phyloP scores from a whole-genome alignment of 2,113 vertebrate genomes.

The Alouatta palliata region DNA sequence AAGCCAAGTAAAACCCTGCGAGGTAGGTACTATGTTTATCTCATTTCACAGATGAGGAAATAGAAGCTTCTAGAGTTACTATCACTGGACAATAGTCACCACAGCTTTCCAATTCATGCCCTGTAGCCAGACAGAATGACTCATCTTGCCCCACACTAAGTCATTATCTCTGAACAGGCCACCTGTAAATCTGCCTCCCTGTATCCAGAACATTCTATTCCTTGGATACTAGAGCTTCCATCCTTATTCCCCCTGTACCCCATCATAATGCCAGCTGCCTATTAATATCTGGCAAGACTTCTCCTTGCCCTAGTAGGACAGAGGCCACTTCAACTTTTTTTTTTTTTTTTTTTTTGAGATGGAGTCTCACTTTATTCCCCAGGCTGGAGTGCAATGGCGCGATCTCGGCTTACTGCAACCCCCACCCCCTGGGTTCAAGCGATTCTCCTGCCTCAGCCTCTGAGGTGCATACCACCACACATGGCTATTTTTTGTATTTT shows the following conservation, averaged over 20 bases:
- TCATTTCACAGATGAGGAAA: conserved; percentile 45
- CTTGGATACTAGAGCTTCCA: neutral
- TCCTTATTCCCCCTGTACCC: neutral
- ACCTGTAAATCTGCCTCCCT: neutral
- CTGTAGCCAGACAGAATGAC: conserved; percentile 11
- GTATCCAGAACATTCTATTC: conserved; percentile 1
- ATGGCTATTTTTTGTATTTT: too few species aligned
- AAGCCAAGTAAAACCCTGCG: neutral
- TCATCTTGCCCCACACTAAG: neutral
- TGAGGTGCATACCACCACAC: too few species aligned
- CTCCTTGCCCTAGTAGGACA: neutral
- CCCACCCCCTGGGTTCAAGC: too few species aligned
- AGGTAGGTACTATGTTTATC: neutral
- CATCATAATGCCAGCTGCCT: neutral
- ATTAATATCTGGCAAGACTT: neutral
- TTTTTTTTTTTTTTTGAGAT: neutral
- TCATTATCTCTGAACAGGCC: conserved; percentile 1
- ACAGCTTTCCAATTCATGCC: conserved; percentile 10
- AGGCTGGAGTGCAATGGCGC: too few species aligned
- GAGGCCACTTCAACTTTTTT: neutral
- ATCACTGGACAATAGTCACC: neutral
- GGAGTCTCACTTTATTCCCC: neutral
- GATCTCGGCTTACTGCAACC: too few species aligned
- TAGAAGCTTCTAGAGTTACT: conserved; percentile 38
- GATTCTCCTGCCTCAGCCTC: too few species aligned